Conservation (phyloP, 2,113 vertebrate genomes). For the Ameiurus melas region DNA sequence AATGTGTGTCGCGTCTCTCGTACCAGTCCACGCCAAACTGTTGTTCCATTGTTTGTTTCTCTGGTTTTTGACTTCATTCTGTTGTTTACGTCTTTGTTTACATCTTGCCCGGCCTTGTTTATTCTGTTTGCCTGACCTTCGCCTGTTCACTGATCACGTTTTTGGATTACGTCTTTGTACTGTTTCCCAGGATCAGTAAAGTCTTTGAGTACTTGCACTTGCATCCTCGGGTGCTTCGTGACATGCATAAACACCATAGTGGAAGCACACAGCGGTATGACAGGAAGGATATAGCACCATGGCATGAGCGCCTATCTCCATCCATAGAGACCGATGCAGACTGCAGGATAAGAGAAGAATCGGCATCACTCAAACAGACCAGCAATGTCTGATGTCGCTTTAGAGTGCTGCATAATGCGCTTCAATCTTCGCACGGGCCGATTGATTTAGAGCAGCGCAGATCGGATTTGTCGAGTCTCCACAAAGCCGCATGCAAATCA, state of each 20-base stretch:
- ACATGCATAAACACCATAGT: neutral
- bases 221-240: too few species aligned
- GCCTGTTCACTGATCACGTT: too few species aligned
- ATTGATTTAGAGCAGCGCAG: constrained; percentile 36
- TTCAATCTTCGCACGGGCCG: neutral
- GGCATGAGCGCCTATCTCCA: neutral
- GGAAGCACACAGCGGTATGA: neutral
- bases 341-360: constrained; percentile 4
- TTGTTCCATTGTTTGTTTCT: too few species aligned
- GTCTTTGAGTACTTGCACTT: too few species aligned
- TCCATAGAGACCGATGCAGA: constrained; percentile 1
- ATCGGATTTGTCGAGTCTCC: constrained; percentile 40
- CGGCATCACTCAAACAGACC: constrained; percentile 22
- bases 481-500: constrained; percentile 44
- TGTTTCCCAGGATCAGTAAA: too few species aligned
- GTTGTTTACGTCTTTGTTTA: too few species aligned
- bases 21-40: too few species aligned
- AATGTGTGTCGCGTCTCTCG: too few species aligned
- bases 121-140: too few species aligned
- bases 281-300: constrained; percentile 9
- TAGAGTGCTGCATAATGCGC: neutral
- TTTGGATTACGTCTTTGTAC: too few species aligned
- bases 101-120: too few species aligned
- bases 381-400: constrained; percentile 26
- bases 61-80: too few species aligned